Evolutionary conservation across 2,113 vertebrate species (phyloP).

Genomic region (Erythrolamprus reginae): DNA sequence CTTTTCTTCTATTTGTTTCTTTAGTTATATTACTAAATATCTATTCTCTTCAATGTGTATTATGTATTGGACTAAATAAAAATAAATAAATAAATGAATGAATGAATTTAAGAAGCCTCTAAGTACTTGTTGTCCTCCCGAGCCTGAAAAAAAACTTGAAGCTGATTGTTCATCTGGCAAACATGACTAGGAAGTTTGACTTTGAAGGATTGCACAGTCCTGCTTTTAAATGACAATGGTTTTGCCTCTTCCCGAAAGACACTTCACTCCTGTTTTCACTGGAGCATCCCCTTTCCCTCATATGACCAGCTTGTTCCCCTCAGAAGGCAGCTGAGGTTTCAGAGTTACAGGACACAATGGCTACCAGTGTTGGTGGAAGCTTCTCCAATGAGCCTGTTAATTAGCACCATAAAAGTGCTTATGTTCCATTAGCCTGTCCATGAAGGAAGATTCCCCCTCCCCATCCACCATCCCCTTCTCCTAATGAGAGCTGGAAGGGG

Average conservation of each 20-base stretch:
- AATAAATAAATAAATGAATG: no score
- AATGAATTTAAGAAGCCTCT: background rate
- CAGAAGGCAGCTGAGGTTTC: conserved; percentile 33
- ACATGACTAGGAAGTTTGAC: background rate
- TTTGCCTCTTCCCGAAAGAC: background rate
- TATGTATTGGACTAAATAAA: no score
- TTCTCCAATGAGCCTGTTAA: conserved; percentile 68
- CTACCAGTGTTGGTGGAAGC: conserved; percentile 45
- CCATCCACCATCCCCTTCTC: conserved; percentile 67
- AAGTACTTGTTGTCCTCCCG: background rate
- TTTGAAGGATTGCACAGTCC: background rate
- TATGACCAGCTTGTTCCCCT: conserved; percentile 23
- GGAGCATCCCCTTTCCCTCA: accelerated
- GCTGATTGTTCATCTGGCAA: background rate
- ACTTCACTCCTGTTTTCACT: background rate
- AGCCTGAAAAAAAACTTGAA: background rate
- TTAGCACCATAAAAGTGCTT: conserved; percentile 70
- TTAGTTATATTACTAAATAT: no score
- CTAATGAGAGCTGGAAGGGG: conserved; percentile 91
- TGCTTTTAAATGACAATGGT: background rate
- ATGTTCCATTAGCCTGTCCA: conserved; percentile 69
- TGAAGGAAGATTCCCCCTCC: conserved; percentile 66
- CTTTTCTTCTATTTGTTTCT: no score
- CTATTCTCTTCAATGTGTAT: no score
- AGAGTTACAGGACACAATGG: conserved; percentile 59